Base-by-base conservation (phyloP, 2,888 invertebrate genomes). In the Polydrusus pterygomalis region DNA sequence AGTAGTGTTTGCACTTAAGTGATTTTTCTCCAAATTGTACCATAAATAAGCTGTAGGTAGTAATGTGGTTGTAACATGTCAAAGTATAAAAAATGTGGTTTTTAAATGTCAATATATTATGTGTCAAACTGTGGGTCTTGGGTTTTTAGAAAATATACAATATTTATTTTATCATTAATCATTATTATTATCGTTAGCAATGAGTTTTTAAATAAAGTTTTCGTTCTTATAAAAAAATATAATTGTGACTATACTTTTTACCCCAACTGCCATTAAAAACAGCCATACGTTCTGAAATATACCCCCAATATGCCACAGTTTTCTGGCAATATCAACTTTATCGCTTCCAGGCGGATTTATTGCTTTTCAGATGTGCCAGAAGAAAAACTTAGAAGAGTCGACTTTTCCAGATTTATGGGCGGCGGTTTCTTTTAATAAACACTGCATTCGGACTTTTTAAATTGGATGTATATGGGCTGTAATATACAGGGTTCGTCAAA, bases 301-400 rank as follows among this genome's bases (percentile, higher is more conserved):
- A 58, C 30, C 60, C 67, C 62, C 74, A 68, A 67, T 74, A 74
- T 63, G 74, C 60, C 74, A 68, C 74, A 60, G 63, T 70, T 72
- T 71, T 79, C 65, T 68, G 74, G 78, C 74, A 79, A 78, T 80
- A 79, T 80, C 78, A 76, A 67, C 78, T 81, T 80, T 78, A 80
- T 80, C 80, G 78, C 70, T 68, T 11, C 38, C 38, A 17, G 30
- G 58, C 70, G 79, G 79, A 80, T 81, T 81, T 81, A 80, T 80
- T 78, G 74, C 73, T 78, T 79, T 81, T 79, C 70, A 75, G 79
- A 79, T 77, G 80, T 75, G 75, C 51, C 68, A 56, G 38, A 71
- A 63, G 68, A 69, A 76, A 76, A 76, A 65, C 67, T 60, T 17
- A 58, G 68, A 67, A 62, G 62, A 63, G 72, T 72, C 68, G 40